Base-by-base conservation (phyloP, 2,113 vertebrate genomes). In the Paramisgurnus dabryanus region DNA sequence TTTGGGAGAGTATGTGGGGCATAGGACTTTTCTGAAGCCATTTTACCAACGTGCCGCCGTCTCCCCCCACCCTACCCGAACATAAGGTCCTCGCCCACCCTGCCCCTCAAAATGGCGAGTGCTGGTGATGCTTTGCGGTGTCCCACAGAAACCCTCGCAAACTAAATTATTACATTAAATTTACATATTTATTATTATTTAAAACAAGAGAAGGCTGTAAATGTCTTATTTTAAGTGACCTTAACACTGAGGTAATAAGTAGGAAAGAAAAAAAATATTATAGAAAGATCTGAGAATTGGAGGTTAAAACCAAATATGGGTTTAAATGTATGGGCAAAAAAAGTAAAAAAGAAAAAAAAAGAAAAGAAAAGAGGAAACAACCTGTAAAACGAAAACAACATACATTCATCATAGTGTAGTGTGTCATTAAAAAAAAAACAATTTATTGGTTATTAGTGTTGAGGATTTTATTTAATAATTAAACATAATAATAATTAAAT, bases 31-130 rank as follows among this genome's bases (percentile, higher is more conserved):
- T 64, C 76, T 81, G 86, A 84, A 83, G 87, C 87, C 87, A 88
- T 88, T 86, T 88, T 88, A 82, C 71, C 85, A 81, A 76, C 83
- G 72, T 60, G 76, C 81, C 63, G 64, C 65, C 78, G 58, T 79
- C 68, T n/a, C 39, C 18, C 71, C 61, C 57, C 69, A 53, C 67
- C 50, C 49, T 57, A 47, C 27, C 61, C 63, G 74, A 75, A 66
- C 81, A 78, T 66, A 41, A 81, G 69, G 67, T 79, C 84, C 68
- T 63, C 49, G 65, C 50, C 82, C 81, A 87, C 85, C 80, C 80
- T 86, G 87, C 85, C 87, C 87, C 83, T 85, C 82, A 88, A 88
- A 88, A 88, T 88, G 87, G 87, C 87, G 87, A 78, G 72, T 65
- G 63, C 43, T 75, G 55, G 47, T 67, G 67, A 78, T 13, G 80